Evolutionary conservation across 2,888 invertebrate genomes (phyloP).

Genomic region (Ennomos fuscantarius): DNA sequence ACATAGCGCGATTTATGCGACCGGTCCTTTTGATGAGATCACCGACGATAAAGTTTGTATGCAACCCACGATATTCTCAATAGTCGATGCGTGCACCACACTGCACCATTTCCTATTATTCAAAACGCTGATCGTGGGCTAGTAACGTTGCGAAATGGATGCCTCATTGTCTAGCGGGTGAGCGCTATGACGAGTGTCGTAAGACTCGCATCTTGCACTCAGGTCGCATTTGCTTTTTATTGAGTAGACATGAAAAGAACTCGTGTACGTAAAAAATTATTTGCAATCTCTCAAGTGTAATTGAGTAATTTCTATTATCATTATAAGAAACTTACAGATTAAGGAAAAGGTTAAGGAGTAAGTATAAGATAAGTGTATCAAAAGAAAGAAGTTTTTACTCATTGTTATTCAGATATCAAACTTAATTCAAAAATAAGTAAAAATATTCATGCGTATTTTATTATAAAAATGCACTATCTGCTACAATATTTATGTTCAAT

Average conservation of each 20-base stretch:
- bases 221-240: slow-evolving; percentile 34
- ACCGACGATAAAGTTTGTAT: slow-evolving; percentile 78
- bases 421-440: neutral
- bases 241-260: slow-evolving; percentile 27
- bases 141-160: slow-evolving; percentile 72
- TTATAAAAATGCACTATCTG: no score
- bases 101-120: slow-evolving; percentile 83
- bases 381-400: slow-evolving; percentile 2
- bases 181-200: slow-evolving; percentile 58
- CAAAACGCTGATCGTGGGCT: slow-evolving; percentile 62
- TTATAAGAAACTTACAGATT: neutral
- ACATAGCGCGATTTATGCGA: slow-evolving; percentile 81
- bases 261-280: slow-evolving; percentile 15
- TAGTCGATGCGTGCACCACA: slow-evolving; percentile 73
- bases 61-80: slow-evolving; percentile 77
- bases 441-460: no score
- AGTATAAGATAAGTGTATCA: neutral
- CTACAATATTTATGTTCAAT: neutral
- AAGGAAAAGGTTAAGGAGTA: neutral
- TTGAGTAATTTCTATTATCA: neutral
- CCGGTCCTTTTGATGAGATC: slow-evolving; percentile 85
- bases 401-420: neutral
- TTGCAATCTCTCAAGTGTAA: slow-evolving; percentile 1
- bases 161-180: slow-evolving; percentile 72
- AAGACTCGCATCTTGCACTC: slow-evolving; percentile 32